Percentiles rank a stretch among this genome's conserved stretches.
Conservation (phyloP, 2,797 vertebrate species). For the Borostomias antarcticus region DNA sequence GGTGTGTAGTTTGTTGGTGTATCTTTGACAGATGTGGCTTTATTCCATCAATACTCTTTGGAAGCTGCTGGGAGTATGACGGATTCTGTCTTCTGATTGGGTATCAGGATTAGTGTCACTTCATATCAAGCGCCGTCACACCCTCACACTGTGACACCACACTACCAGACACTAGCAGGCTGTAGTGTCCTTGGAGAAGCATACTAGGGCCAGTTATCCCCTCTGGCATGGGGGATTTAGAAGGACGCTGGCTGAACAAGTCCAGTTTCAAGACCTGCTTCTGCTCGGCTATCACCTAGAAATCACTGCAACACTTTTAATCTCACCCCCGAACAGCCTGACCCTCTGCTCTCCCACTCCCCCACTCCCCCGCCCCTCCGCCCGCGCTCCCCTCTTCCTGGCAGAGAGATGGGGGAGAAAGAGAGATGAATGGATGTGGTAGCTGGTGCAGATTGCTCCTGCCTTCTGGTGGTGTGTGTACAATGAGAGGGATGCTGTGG, state of each 20-base stretch:
- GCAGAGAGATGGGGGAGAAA: slow-evolving; percentile 31
- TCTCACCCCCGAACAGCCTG: slow-evolving; percentile 41
- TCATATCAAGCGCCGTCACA: not conserved
- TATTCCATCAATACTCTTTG: not conserved
- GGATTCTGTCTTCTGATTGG: not conserved
- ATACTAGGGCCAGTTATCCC: too few species aligned
- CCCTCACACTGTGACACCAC: not conserved
- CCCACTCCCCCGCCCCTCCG: not conserved
- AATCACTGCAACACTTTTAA: slow-evolving; percentile 67
- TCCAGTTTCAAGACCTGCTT: slow-evolving; percentile 49
- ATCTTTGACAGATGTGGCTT: not conserved
- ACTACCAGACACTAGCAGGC: not conserved
- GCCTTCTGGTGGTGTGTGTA: slow-evolving; percentile 34
- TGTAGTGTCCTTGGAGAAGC: too few species aligned
- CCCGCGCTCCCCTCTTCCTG: not conserved
- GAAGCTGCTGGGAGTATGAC: not conserved
- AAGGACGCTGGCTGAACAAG: too few species aligned
- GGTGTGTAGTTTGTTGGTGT: not conserved
- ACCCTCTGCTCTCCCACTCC: slow-evolving; percentile 13
- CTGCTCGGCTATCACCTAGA: slow-evolving; percentile 55
- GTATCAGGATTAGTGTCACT: not conserved
- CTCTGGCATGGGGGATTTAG: slow-evolving; percentile 7
- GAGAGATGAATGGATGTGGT: slow-evolving; percentile 68
- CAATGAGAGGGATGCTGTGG: not conserved
- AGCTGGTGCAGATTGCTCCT: slow-evolving; percentile 60